Evolutionary conservation across 1,140 invertebrate species (phyloP), one percentile per base, ranked within the genome.

Genomic region (Chionoecetes opilio): DNA sequence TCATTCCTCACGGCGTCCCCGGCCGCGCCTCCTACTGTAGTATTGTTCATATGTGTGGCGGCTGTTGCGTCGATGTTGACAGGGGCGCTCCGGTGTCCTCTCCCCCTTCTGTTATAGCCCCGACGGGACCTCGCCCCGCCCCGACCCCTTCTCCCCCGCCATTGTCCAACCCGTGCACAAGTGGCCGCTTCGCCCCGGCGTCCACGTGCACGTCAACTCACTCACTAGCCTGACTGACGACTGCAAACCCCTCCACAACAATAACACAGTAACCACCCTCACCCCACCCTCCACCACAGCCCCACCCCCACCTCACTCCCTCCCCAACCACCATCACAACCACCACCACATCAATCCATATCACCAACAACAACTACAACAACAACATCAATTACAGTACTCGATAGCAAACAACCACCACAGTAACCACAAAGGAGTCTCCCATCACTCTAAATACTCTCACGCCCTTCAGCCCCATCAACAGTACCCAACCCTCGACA

Each of bases 141-240:
- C 94, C 88, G 91, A 95, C 87, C 88, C 85, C 88, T 90, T 93
- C 92, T 91, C 94, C 94, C 91, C 94, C 37, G 92, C 91, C 92
- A 87, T 93, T 93, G 87, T 93, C 91, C 96, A 96, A 96, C 97
- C 96, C 95, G 97, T 97, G 96, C 97, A 97, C 96, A 98, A 98
- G 96, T 99, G 98, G 98, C 98, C 99, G 37, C 97, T 99, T 93
- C 98, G 98, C 96, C 98, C 98, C 0, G 99, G 98, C 38, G 98
- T 99, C 84, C 97, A 99, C 93, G 98, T 99, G 85, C 98, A 99
- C 97, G 98, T 99, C 63, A 99, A 96, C 95, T 96, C 96, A 88
- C 92, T 96, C 84, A 96, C 96, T 86, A 93, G 93, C 86, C 94
- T 96, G 91, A 92, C 95, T 21, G 96, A 98, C 97, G 98, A 98